Base-by-base conservation (phyloP, 2,888 invertebrate species). In the Pheosia gnoma region DNA sequence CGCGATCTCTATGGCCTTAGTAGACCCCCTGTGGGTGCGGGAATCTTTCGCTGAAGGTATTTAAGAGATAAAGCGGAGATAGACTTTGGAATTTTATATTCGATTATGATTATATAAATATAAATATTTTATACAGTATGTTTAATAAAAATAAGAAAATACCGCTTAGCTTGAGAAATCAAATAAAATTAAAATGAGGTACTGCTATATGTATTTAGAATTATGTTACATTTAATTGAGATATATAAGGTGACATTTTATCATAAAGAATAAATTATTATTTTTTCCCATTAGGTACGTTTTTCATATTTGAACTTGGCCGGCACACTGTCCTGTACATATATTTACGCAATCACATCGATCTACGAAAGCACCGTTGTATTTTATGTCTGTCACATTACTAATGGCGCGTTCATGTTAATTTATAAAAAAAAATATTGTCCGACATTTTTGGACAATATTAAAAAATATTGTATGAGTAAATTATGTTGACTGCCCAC, bases 1-100 rank as follows among this genome's bases (percentile, higher is more conserved):
- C 25, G 59, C 63, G 60, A 51, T 39, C 68, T 79, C 81, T 53
- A 59, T 83, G 77, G 84, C 84, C 78, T 62, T 54, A 55, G 51
- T 58, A 61, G 75, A 81, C 79, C 82, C 83, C 87, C 87, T 80
- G 83, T 68, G 72, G 70, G 78, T 80, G 83, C 70, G 72, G 70
- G 78, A 84, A 85, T 83, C 81, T 80, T 37, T 74, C 68, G 77
- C 66, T 68, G 70, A 69, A 77, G 75, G 81, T 83, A 80, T 53
- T 77, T n/a, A 78, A 73, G 71, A 77, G 77, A 80, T 74, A 77
- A 63, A 63, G 65, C 68, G 66, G 70, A 78, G 71, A 75, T 78
- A 75, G 74, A 72, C 73, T 74, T 71, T 66, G 67, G 70, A 74
- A 76, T 72, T 73, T 61, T 58, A 69, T 47, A n/a, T 47, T 47